Base-by-base conservation (phyloP, 2,888 invertebrate genomes). In the Nomada ferruginata region DNA sequence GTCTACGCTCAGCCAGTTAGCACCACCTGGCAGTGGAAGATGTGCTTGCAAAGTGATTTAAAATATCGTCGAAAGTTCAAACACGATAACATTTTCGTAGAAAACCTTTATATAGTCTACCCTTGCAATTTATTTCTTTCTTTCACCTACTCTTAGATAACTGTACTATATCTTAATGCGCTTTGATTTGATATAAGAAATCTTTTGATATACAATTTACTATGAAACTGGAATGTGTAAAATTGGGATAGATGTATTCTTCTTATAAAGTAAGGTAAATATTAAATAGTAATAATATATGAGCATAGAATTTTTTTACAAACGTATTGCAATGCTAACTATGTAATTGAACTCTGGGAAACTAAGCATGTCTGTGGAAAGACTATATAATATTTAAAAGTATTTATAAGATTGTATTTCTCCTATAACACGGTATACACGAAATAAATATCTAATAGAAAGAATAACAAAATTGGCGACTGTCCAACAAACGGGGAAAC, bases 21-120 rank as follows among this genome's bases (percentile, higher is more conserved):
- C 83, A 83, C 85, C 83, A 87, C 82, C 87, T 87, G 83, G 85
- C 70, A 83, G 63, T 82, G 80, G 83, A 85, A 83, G 78, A 76
- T 72, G 70, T 64, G 80, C 81, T 87, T 36, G 36, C 81, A 79
- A 83, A 83, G 71, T 70, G 66, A 77, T 73, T 74, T 87, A 82
- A 85, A 87, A 83, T 83, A 86, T 83, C 72, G 65, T 77, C 52
- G 83, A 85, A 82, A 73, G 80, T 70, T 55, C 36, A 23, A 23
- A 44, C 69, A 18, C 47, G 44, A 29, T 42, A 44, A 2, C 15
- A 23, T 15, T 20, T 1, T 18, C 7, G 13, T 26, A 47, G 2
- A 4, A 47, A 47, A 47, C 18, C 15, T 47, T 23, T 15, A 44
- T 23, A 23, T 23, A 47, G 9, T 26, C 18, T 53, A 20, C 53